phyloP scores from a whole-genome alignment of 2,113 vertebrate species.

The Marcusenius ussheri region DNA sequence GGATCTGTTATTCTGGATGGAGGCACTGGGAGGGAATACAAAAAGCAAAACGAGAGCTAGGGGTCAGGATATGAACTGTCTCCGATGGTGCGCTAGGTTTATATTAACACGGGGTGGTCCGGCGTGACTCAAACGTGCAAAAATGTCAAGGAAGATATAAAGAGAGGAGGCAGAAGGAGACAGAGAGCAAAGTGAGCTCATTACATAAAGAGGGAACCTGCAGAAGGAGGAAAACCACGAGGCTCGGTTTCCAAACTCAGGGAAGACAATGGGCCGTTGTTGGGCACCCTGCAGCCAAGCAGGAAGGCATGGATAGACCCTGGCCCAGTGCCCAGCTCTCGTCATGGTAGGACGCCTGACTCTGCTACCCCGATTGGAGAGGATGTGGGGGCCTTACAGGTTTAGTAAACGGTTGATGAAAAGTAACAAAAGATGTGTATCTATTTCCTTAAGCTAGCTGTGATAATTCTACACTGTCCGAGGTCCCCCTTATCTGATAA shows the following conservation, averaged over 20 bases:
- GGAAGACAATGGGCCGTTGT: slow-evolving; percentile 56
- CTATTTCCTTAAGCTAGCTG: slow-evolving; percentile 34
- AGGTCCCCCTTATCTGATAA: slow-evolving; percentile 52
- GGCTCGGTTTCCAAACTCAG: slow-evolving; percentile 36
- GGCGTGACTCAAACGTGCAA: slow-evolving; percentile 49
- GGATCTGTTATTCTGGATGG: slow-evolving; percentile 16
- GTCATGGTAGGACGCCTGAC: not conserved
- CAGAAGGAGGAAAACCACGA: not conserved
- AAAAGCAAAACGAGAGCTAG: slow-evolving; percentile 23
- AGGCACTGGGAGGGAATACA: not conserved
- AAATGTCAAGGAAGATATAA: slow-evolving; percentile 54
- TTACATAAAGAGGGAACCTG: not conserved
- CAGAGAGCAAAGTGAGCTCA: not conserved
- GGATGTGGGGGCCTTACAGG: not conserved
- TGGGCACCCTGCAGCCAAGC: not conserved
- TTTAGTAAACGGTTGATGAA: slow-evolving; percentile 15
- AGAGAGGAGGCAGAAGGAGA: slow-evolving; percentile 19
- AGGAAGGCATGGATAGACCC: not conserved
- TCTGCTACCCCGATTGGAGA: not conserved
- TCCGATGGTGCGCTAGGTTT: slow-evolving; percentile 43
- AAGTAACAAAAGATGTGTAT: not conserved
- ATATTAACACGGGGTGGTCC: slow-evolving; percentile 58
- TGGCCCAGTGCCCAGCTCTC: not conserved
- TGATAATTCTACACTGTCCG: slow-evolving; percentile 54
- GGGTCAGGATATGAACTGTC: slow-evolving; percentile 37